phyloP scores from a whole-genome alignment of 2,113 vertebrate species.

The Microcebus griseorufus region DNA sequence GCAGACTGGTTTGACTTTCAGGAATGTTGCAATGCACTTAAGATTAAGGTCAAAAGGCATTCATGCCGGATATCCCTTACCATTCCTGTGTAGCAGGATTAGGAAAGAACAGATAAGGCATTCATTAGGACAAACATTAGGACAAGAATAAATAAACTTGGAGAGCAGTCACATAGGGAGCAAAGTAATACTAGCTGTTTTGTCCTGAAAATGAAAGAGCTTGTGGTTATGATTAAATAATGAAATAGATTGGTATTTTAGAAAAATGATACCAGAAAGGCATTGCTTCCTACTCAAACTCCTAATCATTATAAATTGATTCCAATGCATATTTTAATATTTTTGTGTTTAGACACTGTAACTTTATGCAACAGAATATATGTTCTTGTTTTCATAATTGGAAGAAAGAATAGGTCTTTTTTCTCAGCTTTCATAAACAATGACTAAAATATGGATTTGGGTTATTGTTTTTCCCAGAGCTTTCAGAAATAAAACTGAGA shows the following conservation, averaged over 20 bases:
- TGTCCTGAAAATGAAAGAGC: slow-evolving; percentile 43
- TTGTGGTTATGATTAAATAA: slow-evolving; percentile 67
- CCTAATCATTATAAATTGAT: slow-evolving; percentile 31
- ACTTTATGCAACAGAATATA: neutral
- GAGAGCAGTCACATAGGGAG: neutral
- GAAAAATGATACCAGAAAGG: slow-evolving; percentile 49
- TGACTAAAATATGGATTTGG: neutral
- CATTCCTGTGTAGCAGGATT: slow-evolving; percentile 4
- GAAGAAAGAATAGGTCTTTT: neutral
- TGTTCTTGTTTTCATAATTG: neutral
- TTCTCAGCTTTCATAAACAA: neutral
- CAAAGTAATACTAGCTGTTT: slow-evolving; percentile 57
- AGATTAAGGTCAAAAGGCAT: slow-evolving; percentile 45
- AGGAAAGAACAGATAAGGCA: slow-evolving; percentile 57
- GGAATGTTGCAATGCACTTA: slow-evolving; percentile 59
- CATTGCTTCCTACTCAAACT: neutral
- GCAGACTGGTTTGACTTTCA: slow-evolving; percentile 61
- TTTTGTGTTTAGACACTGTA: slow-evolving; percentile 20
- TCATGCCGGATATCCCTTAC: slow-evolving; percentile 46
- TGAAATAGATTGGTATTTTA: slow-evolving; percentile 42
- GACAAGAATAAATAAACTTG: slow-evolving; percentile 69
- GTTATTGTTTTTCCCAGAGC: neutral
- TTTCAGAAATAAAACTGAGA: neutral
- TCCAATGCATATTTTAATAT: neutral
- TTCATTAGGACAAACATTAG: slow-evolving; percentile 56